These are phyloP conservation scores for Nephrotoma appendiculata DNA, from an alignment of 2,888 invertebrate genomes.

Conservation along the genomic window DNA sequence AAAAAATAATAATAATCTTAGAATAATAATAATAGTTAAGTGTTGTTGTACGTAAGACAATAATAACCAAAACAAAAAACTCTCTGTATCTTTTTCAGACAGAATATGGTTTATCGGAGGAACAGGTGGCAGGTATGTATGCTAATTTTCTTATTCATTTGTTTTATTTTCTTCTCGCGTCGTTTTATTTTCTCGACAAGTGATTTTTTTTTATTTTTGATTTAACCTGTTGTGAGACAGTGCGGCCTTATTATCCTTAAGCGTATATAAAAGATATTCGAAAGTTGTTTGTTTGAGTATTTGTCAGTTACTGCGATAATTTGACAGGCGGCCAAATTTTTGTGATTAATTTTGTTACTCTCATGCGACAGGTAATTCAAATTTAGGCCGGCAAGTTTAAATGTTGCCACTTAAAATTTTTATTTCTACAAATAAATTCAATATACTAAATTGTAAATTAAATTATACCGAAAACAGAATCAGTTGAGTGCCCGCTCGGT, in stretches of 20 bases:
- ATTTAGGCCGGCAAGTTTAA: not conserved
- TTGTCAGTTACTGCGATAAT: not conserved
- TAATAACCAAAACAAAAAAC: not conserved
- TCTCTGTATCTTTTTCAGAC: constrained; percentile 43
- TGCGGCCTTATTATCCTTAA: not conserved
- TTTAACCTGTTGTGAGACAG: not conserved
- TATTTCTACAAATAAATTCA: too few relatives aligned
- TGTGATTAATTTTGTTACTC: not conserved
- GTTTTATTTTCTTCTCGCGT: not conserved
- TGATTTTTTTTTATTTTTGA: not conserved
- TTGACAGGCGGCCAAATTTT: not conserved
- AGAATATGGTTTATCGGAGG: constrained; percentile 76
- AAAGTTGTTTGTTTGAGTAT: not conserved
- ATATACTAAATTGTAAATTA: too few relatives aligned
- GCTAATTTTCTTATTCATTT: not conserved
- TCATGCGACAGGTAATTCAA: not conserved
- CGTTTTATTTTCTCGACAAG: not conserved
- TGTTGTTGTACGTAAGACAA: not conserved
- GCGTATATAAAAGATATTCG: too few relatives aligned
- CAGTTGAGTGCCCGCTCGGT: too few relatives aligned
- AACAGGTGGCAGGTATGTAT: constrained; percentile 69
- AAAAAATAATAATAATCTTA: not conserved
- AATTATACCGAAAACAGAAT: too few relatives aligned
- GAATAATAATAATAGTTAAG: not conserved
- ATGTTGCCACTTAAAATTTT: too few relatives aligned